Evolutionary conservation across 2,888 invertebrate species (phyloP).

Genomic region (Allygus modestus): DNA sequence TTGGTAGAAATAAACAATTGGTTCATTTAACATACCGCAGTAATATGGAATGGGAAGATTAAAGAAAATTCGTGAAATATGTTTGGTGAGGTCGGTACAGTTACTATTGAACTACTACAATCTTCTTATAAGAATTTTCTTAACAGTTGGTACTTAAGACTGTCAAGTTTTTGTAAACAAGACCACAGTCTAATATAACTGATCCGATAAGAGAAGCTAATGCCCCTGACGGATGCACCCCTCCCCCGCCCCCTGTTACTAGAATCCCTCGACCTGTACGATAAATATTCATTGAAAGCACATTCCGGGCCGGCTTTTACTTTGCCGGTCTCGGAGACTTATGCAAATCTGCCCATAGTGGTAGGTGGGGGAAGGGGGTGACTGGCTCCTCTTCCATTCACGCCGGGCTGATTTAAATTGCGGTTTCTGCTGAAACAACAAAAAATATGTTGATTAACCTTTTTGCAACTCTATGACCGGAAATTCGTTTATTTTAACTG

Average conservation of each 20-base stretch:
- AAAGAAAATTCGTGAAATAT: too few species aligned
- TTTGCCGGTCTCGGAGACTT: slow-evolving; percentile 52
- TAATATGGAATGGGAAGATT: too few species aligned
- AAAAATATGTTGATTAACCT: slow-evolving; percentile 40
- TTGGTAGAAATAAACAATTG: too few species aligned
- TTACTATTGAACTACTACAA: too few species aligned
- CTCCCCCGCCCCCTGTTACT: not conserved
- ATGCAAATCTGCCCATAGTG: slow-evolving; percentile 45
- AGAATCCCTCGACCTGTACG: slow-evolving; percentile 37
- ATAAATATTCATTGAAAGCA: slow-evolving; percentile 56
- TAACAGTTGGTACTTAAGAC: too few species aligned
- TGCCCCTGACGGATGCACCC: slow-evolving; percentile 38
- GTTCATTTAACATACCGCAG: too few species aligned
- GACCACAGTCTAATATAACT: slow-evolving; percentile 19
- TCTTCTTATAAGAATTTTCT: too few species aligned
- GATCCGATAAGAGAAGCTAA: slow-evolving; percentile 26
- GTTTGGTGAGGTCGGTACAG: too few species aligned
- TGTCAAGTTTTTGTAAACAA: too few species aligned
- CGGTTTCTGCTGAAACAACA: slow-evolving; percentile 34
- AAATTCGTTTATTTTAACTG: not conserved
- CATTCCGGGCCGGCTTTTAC: slow-evolving; percentile 51
- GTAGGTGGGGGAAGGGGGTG: not conserved
- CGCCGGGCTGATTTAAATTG: slow-evolving; percentile 26
- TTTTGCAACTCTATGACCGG: slow-evolving; percentile 29
- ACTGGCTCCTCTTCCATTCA: slow-evolving; percentile 18